phyloP scores from a whole-genome alignment of 23 tunicate species.

The Trididemnum nubilum region DNA sequence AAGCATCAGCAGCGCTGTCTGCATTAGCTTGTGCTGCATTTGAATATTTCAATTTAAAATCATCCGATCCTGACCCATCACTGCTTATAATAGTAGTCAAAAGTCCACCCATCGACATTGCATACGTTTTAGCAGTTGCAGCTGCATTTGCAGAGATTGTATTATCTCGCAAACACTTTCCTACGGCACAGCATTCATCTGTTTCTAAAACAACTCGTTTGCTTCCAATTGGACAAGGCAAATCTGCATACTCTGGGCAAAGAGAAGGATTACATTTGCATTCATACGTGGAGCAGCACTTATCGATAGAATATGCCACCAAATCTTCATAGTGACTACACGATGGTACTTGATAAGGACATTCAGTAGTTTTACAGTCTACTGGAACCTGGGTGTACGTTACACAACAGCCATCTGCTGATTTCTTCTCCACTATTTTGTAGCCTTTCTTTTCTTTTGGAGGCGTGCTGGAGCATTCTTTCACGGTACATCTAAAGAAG shows the following conservation, averaged over 20 bases:
- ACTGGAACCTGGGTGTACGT: conserved; percentile 44
- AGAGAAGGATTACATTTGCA: conserved; percentile 83
- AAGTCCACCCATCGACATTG: background rate
- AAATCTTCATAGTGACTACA: conserved; percentile 70
- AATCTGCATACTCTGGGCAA: conserved; percentile 55
- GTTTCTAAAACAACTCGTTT: conserved; percentile 56
- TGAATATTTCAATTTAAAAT: background rate
- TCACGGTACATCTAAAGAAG: conserved; percentile 37
- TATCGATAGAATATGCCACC: conserved; percentile 49
- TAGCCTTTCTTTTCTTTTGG: conserved; percentile 55
- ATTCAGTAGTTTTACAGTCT: conserved; percentile 52
- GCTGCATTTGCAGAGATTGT: background rate
- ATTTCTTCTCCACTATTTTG: conserved; percentile 25
- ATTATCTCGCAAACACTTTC: conserved; percentile 53
- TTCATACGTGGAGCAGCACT: conserved; percentile 79
- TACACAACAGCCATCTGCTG: conserved; percentile 52
- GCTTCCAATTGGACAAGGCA: conserved; percentile 82
- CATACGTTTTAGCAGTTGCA: background rate
- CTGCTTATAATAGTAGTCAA: background rate
- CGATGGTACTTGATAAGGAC: conserved; percentile 37
- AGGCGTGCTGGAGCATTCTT: conserved; percentile 29
- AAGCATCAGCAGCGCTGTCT: background rate
- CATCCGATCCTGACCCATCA: background rate
- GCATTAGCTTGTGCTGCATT: background rate
- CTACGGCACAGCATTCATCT: conserved; percentile 78